Conservation (phyloP, 2,888 invertebrate species). For the Cremastinae sp. region DNA sequence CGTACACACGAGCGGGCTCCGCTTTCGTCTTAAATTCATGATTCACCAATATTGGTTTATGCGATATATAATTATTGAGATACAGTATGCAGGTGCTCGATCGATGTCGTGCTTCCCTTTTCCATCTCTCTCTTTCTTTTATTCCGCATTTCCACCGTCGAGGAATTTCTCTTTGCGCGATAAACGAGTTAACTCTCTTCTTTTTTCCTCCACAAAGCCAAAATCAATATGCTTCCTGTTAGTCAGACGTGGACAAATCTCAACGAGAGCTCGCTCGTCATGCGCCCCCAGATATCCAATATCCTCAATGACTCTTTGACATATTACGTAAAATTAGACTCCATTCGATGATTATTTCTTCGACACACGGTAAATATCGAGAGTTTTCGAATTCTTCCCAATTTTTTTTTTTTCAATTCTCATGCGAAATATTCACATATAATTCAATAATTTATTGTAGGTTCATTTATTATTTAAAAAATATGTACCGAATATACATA, state of each 20-base stretch:
- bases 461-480: background rate
- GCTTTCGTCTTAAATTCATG: constrained; percentile 1
- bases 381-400: no score
- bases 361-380: no score
- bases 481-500: no score
- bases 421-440: no score
- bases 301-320: constrained; percentile 26
- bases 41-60: constrained; percentile 23
- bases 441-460: background rate
- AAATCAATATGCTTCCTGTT: constrained; percentile 63
- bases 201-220: constrained; percentile 57
- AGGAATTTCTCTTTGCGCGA: constrained; percentile 41
- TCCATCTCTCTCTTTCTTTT: constrained; percentile 1
- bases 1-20: background rate
- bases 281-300: no score
- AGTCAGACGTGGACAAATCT: constrained; percentile 50
- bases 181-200: constrained; percentile 59
- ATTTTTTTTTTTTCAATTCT: no score
- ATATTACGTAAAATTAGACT: constrained; percentile 41
- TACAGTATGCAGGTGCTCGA: constrained; percentile 12
- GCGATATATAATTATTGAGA: constrained; percentile 10
- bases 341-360: no score
- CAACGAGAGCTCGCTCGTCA: constrained; percentile 52
- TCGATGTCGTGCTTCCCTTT: no score
- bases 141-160: constrained; percentile 28